These are phyloP conservation scores for Dermatemys mawii DNA, from an alignment of 2,113 vertebrate genomes.

Conservation along the genomic window DNA sequence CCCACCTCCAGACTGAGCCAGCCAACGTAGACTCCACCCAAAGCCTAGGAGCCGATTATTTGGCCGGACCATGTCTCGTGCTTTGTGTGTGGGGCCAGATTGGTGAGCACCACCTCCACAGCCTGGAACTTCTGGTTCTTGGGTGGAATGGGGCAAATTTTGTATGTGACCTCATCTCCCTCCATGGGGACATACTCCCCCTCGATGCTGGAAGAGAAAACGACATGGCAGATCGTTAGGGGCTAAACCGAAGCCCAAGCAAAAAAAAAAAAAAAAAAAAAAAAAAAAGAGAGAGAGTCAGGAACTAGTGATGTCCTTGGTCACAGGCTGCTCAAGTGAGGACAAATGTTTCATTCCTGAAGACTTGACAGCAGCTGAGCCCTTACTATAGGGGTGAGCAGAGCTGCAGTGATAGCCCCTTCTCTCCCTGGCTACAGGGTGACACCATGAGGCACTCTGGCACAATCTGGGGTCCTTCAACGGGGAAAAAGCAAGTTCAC, in stretches of 20 bases:
- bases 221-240: background rate
- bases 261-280: background rate
- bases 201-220: slow-evolving; percentile 86
- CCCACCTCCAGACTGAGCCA: background rate
- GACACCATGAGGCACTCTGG: background rate
- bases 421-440: background rate
- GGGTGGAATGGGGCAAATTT: slow-evolving; percentile 94
- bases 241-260: background rate
- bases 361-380: background rate
- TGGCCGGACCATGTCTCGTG: slow-evolving; percentile 99
- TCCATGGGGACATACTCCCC: slow-evolving; percentile 96
- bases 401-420: background rate
- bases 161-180: slow-evolving; percentile 97
- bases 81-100: slow-evolving; percentile 92
- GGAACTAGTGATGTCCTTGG: background rate
- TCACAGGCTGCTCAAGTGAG: background rate
- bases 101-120: slow-evolving; percentile 96
- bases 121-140: slow-evolving; percentile 99
- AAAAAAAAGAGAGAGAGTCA: background rate
- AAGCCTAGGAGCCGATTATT: slow-evolving; percentile 91
- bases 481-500: background rate
- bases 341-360: background rate
- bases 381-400: background rate
- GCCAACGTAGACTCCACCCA: background rate
- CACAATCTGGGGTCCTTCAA: background rate